Evolutionary conservation across 2,888 invertebrate genomes (phyloP).

Genomic region (Heterodera filipjevi): DNA sequence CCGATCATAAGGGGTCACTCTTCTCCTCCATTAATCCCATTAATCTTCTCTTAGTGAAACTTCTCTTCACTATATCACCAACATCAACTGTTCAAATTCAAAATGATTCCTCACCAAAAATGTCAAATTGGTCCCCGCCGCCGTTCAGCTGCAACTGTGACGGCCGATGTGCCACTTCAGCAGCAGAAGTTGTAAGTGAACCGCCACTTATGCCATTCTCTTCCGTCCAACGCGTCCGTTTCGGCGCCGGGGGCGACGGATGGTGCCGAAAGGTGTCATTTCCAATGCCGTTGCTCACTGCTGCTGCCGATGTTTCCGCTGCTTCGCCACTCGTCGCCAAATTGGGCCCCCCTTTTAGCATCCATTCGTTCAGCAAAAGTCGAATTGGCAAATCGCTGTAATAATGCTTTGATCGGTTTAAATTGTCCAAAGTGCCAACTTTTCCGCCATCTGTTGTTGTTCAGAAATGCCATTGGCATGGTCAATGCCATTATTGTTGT

Average conservation of each 20-base stretch:
- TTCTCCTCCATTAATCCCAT: too few species aligned
- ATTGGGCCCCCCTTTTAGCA: neutral
- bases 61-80: too few species aligned
- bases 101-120: neutral
- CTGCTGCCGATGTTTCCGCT: neutral
- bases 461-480: neutral
- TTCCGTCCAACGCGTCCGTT: neutral
- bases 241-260: neutral
- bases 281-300: neutral
- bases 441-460: neutral
- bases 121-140: constrained; percentile 12
- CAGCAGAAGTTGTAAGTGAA: neutral
- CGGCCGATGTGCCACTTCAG: neutral
- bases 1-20: too few species aligned
- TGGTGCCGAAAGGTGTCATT: neutral
- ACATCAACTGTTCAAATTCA: neutral
- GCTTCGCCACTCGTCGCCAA: neutral
- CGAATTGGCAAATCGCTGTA: constrained; percentile 13
- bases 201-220: neutral
- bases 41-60: too few species aligned
- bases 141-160: neutral
- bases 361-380: constrained; percentile 12
- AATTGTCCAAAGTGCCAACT: neutral
- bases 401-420: neutral
- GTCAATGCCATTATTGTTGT: neutral